Evolutionary conservation across 2,797 vertebrate species (phyloP), one percentile per base, ranked within the genome.

Genomic region (Labroides dimidiatus): DNA sequence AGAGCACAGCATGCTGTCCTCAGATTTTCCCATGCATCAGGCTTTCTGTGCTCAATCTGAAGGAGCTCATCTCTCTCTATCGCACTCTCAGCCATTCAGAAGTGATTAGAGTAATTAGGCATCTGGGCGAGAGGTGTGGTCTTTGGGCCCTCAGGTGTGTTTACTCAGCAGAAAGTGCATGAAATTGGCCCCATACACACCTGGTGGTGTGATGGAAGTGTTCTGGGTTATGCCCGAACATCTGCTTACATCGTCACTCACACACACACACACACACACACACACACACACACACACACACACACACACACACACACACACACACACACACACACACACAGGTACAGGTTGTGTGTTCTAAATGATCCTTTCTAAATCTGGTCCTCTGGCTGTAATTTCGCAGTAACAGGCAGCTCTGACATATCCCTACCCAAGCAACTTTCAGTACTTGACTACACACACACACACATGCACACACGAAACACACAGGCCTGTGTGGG

Each of bases 151-250:
- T 65, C 52, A 67, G 80, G 88, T 84, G 76, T 83, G 80, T 87
- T 84, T 88, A 81, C 73, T 82, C 87, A 85, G 88, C 88, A 90
- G 80, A 89, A 89, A 81, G 80, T 69, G 64, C 44, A 64, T 37
- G 15, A 30, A 84, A 84, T 55, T 68, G 77, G 64, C 71, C 71
- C 66, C 42, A 20, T 30, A 59, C 77, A 78, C 77, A 78, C 78
- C 72, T 52, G 59, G 50, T 63, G 78, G 80, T 78, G 54, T 60
- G 69, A 84, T 73, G 51, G 45, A 75, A 79, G 75, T 41, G 70
- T 67, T 77, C 56, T 44, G 57, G 73, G 57, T 69, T 68, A 69
- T 53, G 73, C 77, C 83, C 27, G 61, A 82, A 86, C 84, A 90
- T 90, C 84, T 90, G 91, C 78, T 63, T 73, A 72, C 76, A 82